A percentile compares a stretch with the other conserved stretches of the same genome.
These are phyloP conservation scores for Terrapene triunguis DNA, from an alignment of 2,113 vertebrate genomes.

Conservation along the genomic window DNA sequence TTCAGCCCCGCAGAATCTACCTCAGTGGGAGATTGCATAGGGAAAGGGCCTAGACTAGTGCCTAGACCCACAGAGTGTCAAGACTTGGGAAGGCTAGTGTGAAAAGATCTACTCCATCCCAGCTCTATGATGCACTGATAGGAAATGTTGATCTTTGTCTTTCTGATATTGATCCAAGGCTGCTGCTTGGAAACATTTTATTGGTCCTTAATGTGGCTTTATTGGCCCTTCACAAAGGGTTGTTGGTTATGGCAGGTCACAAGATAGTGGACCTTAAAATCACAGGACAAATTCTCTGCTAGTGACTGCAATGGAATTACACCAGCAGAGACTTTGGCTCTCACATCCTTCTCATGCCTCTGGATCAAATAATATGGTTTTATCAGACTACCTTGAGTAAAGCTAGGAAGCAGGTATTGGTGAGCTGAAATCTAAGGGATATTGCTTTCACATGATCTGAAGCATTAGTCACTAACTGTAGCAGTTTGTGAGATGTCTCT, in stretches of 20 bases:
- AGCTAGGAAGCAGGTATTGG: neutral
- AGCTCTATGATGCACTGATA: accelerated
- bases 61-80: neutral
- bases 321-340: neutral
- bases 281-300: neutral
- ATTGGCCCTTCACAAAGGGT: neutral
- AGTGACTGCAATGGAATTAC: accelerated
- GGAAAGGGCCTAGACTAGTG: neutral
- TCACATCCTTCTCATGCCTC: neutral
- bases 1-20: neutral
- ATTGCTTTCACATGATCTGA: neutral
- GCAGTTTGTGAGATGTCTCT: neutral
- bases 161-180: neutral
- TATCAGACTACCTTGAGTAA: neutral
- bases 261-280: neutral
- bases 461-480: neutral
- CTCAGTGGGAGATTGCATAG: neutral
- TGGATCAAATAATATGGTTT: neutral
- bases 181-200: accelerated
- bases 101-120: accelerated
- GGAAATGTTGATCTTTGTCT: neutral
- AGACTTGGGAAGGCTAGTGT: accelerated
- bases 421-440: neutral
- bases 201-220: neutral
- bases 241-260: neutral